Evolutionary conservation across 37 sponge, comb jelly and placozoan genomes (phyloP).

Genomic region (Agelas oroides): DNA sequence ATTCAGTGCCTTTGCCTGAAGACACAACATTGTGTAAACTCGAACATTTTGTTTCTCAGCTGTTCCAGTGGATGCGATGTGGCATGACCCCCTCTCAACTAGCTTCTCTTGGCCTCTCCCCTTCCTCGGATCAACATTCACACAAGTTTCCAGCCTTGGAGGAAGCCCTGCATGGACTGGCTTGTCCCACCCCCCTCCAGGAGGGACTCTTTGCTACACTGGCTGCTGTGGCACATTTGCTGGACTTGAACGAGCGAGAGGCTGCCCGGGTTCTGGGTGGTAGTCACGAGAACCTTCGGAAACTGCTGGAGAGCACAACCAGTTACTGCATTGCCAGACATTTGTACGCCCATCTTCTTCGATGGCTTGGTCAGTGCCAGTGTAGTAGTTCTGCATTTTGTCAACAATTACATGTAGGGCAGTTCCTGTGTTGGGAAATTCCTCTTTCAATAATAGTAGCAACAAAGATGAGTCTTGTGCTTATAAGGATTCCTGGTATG

Average conservation of each 20-base stretch:
- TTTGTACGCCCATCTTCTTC: slow-evolving; percentile 26
- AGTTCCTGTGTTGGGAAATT: too few relatives aligned
- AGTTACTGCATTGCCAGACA: not conserved
- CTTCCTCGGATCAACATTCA: not conserved
- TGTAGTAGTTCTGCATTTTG: too few relatives aligned
- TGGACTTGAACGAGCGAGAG: not conserved
- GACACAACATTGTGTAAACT: too few relatives aligned
- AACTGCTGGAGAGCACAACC: not conserved
- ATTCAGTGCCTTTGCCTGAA: too few relatives aligned
- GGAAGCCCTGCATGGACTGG: not conserved
- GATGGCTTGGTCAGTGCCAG: slow-evolving; percentile 35
- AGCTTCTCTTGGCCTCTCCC: not conserved
- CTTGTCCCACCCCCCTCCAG: not conserved
- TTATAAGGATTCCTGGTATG: too few relatives aligned
- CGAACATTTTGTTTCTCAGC: not conserved
- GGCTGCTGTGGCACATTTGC: not conserved
- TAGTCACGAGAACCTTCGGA: not conserved
- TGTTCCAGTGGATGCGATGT: too few relatives aligned
- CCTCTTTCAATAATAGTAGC: too few relatives aligned
- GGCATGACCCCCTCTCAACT: too few relatives aligned
- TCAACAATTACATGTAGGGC: too few relatives aligned
- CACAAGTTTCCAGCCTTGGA: not conserved
- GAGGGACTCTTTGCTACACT: not conserved
- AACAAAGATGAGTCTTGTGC: too few relatives aligned
- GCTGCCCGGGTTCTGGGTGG: not conserved